Evolutionary conservation across 2,888 invertebrate genomes (phyloP), one percentile per base, ranked within the genome.

Genomic region (Koerneria pararmatus): DNA sequence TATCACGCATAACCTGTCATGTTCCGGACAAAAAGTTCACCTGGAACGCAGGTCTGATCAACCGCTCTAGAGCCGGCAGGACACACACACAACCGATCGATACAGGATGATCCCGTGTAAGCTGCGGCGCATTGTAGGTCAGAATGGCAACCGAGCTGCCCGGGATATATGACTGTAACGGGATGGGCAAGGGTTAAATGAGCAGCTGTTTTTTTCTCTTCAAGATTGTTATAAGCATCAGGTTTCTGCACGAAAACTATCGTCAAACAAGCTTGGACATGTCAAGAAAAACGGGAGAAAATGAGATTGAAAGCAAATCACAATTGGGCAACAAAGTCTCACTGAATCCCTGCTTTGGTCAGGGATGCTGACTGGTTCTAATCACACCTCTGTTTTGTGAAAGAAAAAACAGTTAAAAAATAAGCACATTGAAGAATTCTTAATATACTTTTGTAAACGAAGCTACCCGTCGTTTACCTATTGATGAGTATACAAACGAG

Each of bases 41-140:
- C 82, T 71, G 80, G 72, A 24, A 82, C 76, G 72, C 83, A 83
- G 48, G 78, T 81, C 72, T 82, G 82, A 57, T 80, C 82, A 37
- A 78, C 74, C 31, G 83, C 80, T 24, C 72, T 72, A 29, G 75
- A 71, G 41, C 83, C 83, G 56, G 74, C 73, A 11, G 83, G 83
- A 66, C 83, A 83, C 15, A 78, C 75, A 70, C 83, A 83, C 65
- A 76, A 69, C 29, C 78, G 70, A 66, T 78, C 74, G 67, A 76
- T 68, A 66, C 83, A 83, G 29, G 67, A 64, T 19, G 83, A 74
- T n/a, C 78, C 78, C 5, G 76, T 70, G 61, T 78, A 76, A 60
- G 79, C 81, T 3, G 83, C 77, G 35, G 76, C 65, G 69, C 83
- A 83, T 71, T 83, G 83, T 54, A 68, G 68, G 69, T 83, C 79